Base-by-base conservation (phyloP, 2,113 vertebrate species). In the Centropus unirufus region DNA sequence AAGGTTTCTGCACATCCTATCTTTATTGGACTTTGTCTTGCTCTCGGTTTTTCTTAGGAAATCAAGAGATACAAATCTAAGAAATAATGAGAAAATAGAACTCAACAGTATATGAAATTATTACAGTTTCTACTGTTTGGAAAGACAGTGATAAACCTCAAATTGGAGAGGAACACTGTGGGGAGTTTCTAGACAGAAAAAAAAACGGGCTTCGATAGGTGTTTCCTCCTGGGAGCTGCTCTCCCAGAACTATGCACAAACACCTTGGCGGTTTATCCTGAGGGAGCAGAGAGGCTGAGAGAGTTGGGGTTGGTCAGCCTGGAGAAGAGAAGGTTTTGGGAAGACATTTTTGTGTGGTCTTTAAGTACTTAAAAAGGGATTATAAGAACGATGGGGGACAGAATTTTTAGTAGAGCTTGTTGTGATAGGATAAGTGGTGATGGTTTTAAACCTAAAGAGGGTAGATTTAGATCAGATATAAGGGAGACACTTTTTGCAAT, bases 1-100 rank as follows among this genome's bases (percentile, higher is more conserved):
- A 0, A 0, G 4, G 7, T 68, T 18, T 23, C n/a, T 63, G 23
- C 23, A 19, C 20, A 57, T n/a, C 7, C 27, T 16, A 42, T 27
- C 3, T 62, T 87, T 14, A 32, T 4, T 49, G 47, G 16, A 44
- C 44, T 87, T 80, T 76, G 39, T 47, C 58, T 87, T 76, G 13
- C 9, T 39, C 11, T 69, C 34, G 14, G 13, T 11, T 6, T 52
- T 80, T 72, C 27, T 87, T 75, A 61, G 36, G 57, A 90, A 88
- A 47, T 2, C 20, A 19, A 80, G 39, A 87, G 81, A 59, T 20
- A 49, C 2, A 13, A 9, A 36, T 59, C 54, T 59, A 19, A 74
- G 64, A 87, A 84, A 77, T 64, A 40, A 46, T 40, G 27, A 68
- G 6, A 80, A 68, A 87, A 63, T 52, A 83, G 30, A 67, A 52